Conservation (phyloP, 2,888 invertebrate genomes). For the Stictocephala bisonia region DNA sequence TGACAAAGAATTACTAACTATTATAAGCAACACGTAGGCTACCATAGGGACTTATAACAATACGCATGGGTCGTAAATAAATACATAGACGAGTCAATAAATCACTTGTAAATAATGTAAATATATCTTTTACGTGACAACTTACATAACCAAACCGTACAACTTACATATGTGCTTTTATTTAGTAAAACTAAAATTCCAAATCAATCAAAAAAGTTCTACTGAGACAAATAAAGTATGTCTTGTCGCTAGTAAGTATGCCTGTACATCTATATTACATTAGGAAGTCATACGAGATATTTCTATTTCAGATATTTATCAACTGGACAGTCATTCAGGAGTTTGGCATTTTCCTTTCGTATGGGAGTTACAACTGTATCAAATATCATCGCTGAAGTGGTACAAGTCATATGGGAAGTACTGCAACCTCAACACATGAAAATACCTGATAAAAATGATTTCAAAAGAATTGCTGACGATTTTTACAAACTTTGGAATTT, state of each 20-base stretch:
- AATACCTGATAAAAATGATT: constrained; percentile 18
- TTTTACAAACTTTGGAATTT: constrained; percentile 39
- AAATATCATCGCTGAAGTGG: constrained; percentile 24
- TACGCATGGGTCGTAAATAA: not conserved
- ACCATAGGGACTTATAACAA: not conserved
- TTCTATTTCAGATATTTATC: constrained; percentile 35
- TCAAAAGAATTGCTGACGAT: constrained; percentile 35
- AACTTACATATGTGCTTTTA: constrained; percentile 7
- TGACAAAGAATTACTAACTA: constrained; percentile 3
- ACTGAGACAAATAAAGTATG: constrained; percentile 4
- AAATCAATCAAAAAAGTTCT: constrained; percentile 6
- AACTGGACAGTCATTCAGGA: constrained; percentile 49
- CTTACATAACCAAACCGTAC: constrained; percentile 10
- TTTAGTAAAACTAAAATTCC: not conserved
- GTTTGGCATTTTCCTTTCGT: constrained; percentile 52
- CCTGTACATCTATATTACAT: constrained; percentile 13
- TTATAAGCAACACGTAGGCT: not conserved
- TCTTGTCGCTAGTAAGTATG: constrained; percentile 7
- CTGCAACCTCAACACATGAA: constrained; percentile 32
- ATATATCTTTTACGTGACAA: constrained; percentile 3
- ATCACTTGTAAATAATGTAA: not conserved
- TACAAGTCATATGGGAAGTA: constrained; percentile 31
- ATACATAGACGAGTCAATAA: not conserved
- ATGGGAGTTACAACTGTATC: constrained; percentile 32
- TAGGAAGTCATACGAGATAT: not conserved